Conservation (phyloP, 1,140 invertebrate genomes). For the Thaumetopoea pityocampa region DNA sequence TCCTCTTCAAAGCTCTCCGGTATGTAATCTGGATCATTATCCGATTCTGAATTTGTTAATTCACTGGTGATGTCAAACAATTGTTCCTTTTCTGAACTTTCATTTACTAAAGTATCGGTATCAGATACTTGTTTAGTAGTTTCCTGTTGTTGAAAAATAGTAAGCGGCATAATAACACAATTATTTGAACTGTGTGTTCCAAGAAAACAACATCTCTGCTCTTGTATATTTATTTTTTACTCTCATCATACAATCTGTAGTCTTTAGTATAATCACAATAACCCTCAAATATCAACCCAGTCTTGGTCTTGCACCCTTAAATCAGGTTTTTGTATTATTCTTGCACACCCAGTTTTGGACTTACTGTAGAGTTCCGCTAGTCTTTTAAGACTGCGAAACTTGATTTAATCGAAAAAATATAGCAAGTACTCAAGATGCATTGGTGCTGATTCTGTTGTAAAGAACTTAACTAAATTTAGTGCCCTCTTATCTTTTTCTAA, state of each 20-base stretch:
- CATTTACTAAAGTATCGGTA: constrained; percentile 10
- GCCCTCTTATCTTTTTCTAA: too few relatives aligned
- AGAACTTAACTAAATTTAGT: too few relatives aligned
- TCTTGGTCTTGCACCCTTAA: too few relatives aligned
- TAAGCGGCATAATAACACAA: constrained; percentile 10
- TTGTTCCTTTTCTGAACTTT: constrained; percentile 16
- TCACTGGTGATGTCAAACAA: constrained; percentile 4
- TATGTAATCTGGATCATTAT: constrained; percentile 15
- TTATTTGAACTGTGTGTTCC: constrained; percentile 8
- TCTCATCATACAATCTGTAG: constrained; percentile 18
- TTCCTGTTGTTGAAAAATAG: constrained; percentile 12
- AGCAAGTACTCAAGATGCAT: too few relatives aligned
- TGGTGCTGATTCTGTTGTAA: too few relatives aligned
- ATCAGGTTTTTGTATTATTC: too few relatives aligned
- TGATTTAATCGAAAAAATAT: too few relatives aligned
- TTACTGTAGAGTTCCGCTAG: too few relatives aligned
- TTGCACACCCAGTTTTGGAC: too few relatives aligned
- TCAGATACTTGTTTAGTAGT: constrained; percentile 9
- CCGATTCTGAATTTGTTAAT: constrained; percentile 9
- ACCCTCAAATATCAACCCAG: constrained; percentile 23
- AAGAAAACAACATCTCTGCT: constrained; percentile 24
- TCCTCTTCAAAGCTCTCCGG: constrained; percentile 13
- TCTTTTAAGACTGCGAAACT: too few relatives aligned
- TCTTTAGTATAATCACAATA: constrained; percentile 31
- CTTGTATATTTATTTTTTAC: constrained; percentile 9